Evolutionary conservation across 2,797 vertebrate species (phyloP).

Genomic region (Coluber constrictor): DNA sequence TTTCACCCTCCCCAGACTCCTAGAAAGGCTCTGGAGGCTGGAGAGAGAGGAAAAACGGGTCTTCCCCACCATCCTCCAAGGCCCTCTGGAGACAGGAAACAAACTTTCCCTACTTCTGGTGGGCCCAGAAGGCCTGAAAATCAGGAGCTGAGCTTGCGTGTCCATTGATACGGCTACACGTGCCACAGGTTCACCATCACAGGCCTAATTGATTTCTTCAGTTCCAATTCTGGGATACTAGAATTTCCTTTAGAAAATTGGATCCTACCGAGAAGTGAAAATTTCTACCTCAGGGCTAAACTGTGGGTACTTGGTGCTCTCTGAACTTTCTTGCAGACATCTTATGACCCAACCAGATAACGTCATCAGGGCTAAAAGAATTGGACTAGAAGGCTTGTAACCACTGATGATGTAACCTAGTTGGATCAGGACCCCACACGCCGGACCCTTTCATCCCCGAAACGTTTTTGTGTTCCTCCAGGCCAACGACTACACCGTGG

Average conservation of each 20-base stretch:
- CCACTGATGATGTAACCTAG: not conserved
- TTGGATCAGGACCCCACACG: not conserved
- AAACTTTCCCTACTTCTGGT: too few species aligned
- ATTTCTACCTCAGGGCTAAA: not conserved
- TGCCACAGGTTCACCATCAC: too few species aligned
- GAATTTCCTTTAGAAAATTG: not conserved
- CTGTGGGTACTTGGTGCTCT: not conserved
- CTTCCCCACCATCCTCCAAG: too few species aligned
- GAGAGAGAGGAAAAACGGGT: too few species aligned
- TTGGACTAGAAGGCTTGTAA: not conserved
- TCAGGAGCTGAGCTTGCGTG: too few species aligned
- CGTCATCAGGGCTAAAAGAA: not conserved
- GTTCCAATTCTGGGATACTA: not conserved
- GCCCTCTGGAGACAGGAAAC: too few species aligned
- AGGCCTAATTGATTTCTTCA: not conserved
- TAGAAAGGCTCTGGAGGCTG: too few species aligned
- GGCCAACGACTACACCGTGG: conserved; percentile 88
- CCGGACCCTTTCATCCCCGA: not conserved
- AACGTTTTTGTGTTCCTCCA: conserved; percentile 32
- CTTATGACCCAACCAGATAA: not conserved
- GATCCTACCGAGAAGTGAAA: not conserved
- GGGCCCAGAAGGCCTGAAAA: too few species aligned
- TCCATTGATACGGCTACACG: too few species aligned
- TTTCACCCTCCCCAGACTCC: too few species aligned
- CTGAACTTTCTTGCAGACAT: not conserved